These are phyloP conservation scores for Oasisia sp. DNA, from an alignment of 2,888 invertebrate genomes.

Conservation along the genomic window DNA sequence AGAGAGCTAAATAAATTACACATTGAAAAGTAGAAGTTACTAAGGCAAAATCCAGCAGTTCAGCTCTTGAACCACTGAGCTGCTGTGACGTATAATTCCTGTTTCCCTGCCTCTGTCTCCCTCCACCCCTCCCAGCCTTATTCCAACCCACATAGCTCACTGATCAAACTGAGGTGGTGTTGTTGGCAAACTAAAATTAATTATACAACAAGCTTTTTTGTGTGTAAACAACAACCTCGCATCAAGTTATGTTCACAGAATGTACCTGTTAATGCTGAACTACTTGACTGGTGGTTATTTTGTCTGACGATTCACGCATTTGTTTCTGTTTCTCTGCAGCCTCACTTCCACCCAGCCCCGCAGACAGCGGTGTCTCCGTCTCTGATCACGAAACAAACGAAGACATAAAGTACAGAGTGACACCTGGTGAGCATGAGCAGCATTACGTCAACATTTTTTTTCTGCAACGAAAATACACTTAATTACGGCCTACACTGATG, in stretches of 20 bases:
- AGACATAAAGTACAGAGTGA: neutral
- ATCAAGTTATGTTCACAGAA: neutral
- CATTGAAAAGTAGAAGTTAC: too few relatives aligned
- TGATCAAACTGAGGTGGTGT: neutral
- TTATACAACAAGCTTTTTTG: neutral
- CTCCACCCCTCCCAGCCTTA: neutral
- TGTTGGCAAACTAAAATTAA: neutral
- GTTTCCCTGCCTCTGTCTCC: neutral
- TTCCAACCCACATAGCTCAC: neutral
- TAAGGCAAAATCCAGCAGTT: too few relatives aligned
- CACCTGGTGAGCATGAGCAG: neutral
- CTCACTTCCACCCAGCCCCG: constrained; percentile 43
- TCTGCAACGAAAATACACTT: neutral
- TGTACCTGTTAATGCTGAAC: neutral
- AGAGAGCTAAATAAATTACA: too few relatives aligned
- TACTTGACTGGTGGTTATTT: neutral
- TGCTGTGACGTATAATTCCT: too few relatives aligned
- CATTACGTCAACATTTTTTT: neutral
- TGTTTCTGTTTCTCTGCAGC: constrained; percentile 21
- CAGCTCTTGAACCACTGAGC: too few relatives aligned
- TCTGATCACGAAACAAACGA: constrained; percentile 39
- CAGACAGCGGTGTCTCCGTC: constrained; percentile 42
- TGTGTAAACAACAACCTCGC: neutral
- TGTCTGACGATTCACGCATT: neutral
- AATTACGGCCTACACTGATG: neutral